A percentile compares a stretch with the other conserved stretches of the same genome.
phyloP scores from a whole-genome alignment of 2,113 vertebrate species.

The Apodemus sylvaticus region DNA sequence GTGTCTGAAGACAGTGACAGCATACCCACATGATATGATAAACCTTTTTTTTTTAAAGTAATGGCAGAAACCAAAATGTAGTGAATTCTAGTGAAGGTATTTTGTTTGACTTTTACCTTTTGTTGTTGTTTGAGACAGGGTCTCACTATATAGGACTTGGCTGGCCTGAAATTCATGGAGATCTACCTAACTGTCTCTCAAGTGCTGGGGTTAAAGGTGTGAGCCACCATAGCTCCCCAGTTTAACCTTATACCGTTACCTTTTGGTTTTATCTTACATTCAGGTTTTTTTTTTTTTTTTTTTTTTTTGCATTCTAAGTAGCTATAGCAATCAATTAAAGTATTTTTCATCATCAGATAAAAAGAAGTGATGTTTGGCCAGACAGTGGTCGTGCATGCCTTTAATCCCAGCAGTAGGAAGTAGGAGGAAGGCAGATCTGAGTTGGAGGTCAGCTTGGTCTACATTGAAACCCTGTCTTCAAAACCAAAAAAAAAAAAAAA shows the following conservation, averaged over 20 bases:
- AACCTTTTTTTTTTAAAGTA: neutral
- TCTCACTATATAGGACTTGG: neutral
- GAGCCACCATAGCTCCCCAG: neutral
- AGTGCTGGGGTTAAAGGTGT: neutral
- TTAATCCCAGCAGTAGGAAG: neutral
- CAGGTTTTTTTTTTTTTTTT: too few relatives aligned
- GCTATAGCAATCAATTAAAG: neutral
- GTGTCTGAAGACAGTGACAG: too few relatives aligned
- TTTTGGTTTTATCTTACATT: neutral
- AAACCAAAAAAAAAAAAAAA: neutral
- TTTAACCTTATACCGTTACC: neutral
- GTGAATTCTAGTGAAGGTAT: neutral
- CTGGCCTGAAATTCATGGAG: neutral
- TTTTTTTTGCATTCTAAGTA: conserved; percentile 47
- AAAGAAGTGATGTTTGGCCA: neutral
- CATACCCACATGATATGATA: too few relatives aligned
- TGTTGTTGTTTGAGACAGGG: neutral
- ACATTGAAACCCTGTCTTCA: neutral
- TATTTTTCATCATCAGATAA: neutral
- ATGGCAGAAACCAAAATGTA: conserved; percentile 15
- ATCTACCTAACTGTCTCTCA: neutral
- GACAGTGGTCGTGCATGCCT: neutral
- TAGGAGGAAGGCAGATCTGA: neutral
- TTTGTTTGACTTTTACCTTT: conserved; percentile 23
- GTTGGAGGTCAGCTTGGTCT: neutral